Evolutionary conservation across 2,888 invertebrate species (phyloP), one percentile per base, ranked within the genome.

Genomic region (Octonoba sinensis): DNA sequence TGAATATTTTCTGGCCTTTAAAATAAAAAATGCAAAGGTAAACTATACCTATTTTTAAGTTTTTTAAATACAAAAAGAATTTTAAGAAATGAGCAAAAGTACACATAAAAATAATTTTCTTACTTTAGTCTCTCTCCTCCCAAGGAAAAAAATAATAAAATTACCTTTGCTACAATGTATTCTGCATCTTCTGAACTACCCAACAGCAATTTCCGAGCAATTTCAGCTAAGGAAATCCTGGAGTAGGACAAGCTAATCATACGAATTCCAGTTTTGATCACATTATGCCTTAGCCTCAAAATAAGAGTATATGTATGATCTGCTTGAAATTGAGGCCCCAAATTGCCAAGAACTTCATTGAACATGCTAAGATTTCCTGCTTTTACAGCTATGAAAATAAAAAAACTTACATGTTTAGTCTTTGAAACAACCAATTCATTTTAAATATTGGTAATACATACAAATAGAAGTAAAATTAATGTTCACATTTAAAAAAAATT

Each of bases 301-400:
- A 99, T 99, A 82, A 99, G 90, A 27, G 98, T 97, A 87, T 96
- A 97, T 0, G 99, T 99, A 87, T 97, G 95, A 89, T 99, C 99
- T 85, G 91, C 91, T 85, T 96, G 93, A 88, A 99, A 99, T 88
- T 96, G 95, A 0, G 94, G 93, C 0, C 96, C 95, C 89, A 93
- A 96, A 87, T 95, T 94, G 86, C 95, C 94, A 73, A 99, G 90
- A 0, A 97, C 97, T 89, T 96, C 95, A 44, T 96, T 95, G 89
- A 99, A 99, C 85, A 95, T 92, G 85, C 95, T 95, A 59, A 99
- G 91, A 89, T 99, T 96, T 44, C 99, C 99, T 88, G 96, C 92
- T 60, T 99, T 92, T 0, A 99, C 99, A 85, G 91, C 91, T 90
- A 86, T n/a, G 87, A 86, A 78, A 56, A 60, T 78, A 66, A 70